Conservation (phyloP, 1,140 invertebrate species). For the Lethocerus indicus region DNA sequence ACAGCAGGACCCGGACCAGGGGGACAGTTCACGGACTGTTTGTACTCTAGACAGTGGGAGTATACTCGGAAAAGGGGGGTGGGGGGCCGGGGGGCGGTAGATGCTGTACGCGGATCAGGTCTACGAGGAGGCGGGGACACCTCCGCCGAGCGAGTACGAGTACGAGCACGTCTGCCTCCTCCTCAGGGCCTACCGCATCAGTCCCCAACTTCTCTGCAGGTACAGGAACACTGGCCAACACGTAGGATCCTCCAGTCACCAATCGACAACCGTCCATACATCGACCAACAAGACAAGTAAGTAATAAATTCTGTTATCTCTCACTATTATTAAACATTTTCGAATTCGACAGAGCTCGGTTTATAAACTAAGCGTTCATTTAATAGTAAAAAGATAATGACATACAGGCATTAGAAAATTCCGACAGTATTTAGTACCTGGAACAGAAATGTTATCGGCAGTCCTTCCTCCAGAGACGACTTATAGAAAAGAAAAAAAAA, state of each 20-base stretch:
- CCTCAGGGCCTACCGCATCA: slow-evolving; percentile 38
- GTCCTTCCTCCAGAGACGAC: no score
- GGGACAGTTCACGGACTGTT: no score
- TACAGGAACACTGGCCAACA: slow-evolving; percentile 28
- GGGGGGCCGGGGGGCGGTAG: no score
- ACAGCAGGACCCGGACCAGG: no score
- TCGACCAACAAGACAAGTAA: neutral
- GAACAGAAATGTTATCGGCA: no score
- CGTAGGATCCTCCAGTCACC: neutral
- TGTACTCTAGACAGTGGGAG: no score
- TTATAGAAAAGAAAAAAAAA: no score
- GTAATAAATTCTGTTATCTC: neutral
- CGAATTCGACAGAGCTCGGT: neutral
- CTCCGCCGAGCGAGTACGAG: slow-evolving; percentile 11
- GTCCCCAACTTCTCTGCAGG: slow-evolving; percentile 42
- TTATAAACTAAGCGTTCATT: neutral
- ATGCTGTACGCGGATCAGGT: slow-evolving; percentile 48
- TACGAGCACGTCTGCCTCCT: slow-evolving; percentile 17
- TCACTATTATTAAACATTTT: neutral
- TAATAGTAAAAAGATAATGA: neutral
- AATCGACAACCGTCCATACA: slow-evolving; percentile 18
- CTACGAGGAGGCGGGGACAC: slow-evolving; percentile 39
- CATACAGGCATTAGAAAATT: neutral
- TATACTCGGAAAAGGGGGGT: no score
- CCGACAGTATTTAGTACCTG: no score